Evolutionary conservation across 2,797 vertebrate genomes (phyloP).

Genomic region (Pangasius larnaudii): DNA sequence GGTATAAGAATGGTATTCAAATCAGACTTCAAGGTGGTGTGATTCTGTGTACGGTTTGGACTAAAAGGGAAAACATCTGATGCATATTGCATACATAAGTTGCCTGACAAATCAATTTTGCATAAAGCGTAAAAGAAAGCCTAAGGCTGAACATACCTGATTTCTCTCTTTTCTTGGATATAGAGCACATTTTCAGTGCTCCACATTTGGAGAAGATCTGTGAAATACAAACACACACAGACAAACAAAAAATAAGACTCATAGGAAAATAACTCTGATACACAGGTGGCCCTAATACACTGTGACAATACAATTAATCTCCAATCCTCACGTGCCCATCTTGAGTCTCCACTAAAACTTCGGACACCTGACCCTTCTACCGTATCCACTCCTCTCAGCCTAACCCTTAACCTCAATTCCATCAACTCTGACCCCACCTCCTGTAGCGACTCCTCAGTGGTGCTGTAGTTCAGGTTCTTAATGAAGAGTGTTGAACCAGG

Average conservation of each 20-base stretch:
- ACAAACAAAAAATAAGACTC: constrained; percentile 13
- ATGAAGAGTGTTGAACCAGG: constrained; percentile 93
- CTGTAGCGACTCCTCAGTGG: constrained; percentile 84
- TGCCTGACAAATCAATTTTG: background rate
- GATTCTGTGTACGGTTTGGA: background rate
- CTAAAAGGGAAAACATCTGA: background rate
- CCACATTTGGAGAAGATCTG: constrained; percentile 91
- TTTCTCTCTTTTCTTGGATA: constrained; percentile 94
- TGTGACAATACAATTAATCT: background rate
- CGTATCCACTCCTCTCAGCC: background rate
- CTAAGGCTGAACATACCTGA: constrained; percentile 74
- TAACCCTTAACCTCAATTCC: background rate
- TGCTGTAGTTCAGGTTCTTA: constrained; percentile 93
- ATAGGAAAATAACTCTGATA: background rate
- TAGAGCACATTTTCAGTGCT: constrained; percentile 83
- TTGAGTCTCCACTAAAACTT: background rate
- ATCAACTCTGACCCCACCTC: constrained; percentile 71
- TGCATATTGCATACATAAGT: background rate
- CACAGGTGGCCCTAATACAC: background rate
- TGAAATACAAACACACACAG: constrained; percentile 24
- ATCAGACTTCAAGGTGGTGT: background rate
- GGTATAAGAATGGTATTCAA: background rate
- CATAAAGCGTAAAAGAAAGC: background rate
- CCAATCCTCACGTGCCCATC: background rate
- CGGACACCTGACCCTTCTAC: background rate